phyloP scores from a whole-genome alignment of 2,888 invertebrate genomes.

The Hypercompe scribonia region DNA sequence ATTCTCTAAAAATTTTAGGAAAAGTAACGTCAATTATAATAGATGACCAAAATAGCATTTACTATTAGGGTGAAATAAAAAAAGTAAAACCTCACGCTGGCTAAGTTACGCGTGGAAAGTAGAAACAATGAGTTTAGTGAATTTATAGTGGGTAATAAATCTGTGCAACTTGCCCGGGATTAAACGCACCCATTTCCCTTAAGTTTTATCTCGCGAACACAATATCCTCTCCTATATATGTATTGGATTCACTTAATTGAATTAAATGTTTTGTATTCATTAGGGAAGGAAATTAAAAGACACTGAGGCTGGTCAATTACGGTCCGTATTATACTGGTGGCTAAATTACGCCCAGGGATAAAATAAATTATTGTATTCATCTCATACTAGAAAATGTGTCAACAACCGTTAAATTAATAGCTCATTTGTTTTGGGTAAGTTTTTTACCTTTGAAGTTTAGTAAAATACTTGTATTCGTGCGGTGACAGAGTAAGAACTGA shows the following conservation, averaged over 20 bases:
- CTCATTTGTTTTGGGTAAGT: too few species aligned
- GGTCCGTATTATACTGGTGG: background rate
- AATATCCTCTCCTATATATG: conserved; percentile 4
- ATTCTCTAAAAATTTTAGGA: background rate
- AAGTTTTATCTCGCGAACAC: conserved; percentile 13
- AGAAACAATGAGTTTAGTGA: conserved; percentile 31
- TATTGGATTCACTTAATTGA: conserved; percentile 7
- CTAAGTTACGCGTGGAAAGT: background rate
- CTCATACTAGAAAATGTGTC: too few species aligned
- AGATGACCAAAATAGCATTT: background rate
- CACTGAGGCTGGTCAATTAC: background rate
- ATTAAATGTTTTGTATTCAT: conserved; percentile 8
- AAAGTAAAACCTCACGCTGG: background rate
- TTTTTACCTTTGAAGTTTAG: too few species aligned
- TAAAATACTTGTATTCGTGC: too few species aligned
- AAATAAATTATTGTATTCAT: background rate
- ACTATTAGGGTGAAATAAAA: background rate
- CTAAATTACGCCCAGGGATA: background rate
- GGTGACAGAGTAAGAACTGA: too few species aligned
- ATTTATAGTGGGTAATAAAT: conserved; percentile 55
- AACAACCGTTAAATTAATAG: too few species aligned
- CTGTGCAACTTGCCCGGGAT: conserved; percentile 43
- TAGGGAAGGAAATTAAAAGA: background rate
- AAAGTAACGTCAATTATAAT: background rate
- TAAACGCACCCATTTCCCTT: conserved; percentile 47